These are phyloP conservation scores for Phoebastria nigripes DNA, from an alignment of 2,797 vertebrate genomes.

Conservation along the genomic window DNA sequence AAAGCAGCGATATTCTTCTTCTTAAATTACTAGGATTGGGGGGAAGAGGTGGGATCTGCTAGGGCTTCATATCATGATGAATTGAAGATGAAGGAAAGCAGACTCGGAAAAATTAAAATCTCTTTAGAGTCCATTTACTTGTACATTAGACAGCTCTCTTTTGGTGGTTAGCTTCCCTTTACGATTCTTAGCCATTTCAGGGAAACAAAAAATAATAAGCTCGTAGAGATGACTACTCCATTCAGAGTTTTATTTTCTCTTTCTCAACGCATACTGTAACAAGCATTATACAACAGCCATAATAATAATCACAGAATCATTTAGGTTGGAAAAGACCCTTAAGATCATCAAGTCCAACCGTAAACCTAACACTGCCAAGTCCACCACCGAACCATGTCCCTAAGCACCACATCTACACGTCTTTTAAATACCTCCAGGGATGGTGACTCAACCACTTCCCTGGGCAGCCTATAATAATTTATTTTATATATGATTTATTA, in stretches of 20 bases:
- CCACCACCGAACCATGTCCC: neutral
- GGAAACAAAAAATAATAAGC: neutral
- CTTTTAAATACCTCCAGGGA: neutral
- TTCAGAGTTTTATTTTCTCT: neutral
- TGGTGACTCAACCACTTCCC: neutral
- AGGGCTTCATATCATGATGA: neutral
- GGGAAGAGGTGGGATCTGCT: neutral
- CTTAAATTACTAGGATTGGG: neutral
- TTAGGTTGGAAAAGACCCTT: neutral
- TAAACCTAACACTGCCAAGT: neutral
- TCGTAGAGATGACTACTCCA: neutral
- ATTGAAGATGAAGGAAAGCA: neutral
- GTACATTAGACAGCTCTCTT: neutral
- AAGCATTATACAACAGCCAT: neutral
- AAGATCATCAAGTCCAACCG: neutral
- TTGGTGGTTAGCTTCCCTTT: neutral
- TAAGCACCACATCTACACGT: accelerated
- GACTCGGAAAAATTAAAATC: neutral
- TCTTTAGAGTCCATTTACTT: neutral
- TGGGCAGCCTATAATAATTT: neutral
- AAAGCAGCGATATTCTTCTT: neutral
- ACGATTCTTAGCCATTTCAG: neutral
- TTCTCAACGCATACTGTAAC: neutral
- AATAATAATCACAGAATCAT: neutral
- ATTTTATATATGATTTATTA: neutral